Percentiles rank a stretch among this genome's conserved stretches.
Conservation (phyloP, 1,140 invertebrate genomes). For the Achroia grisella region DNA sequence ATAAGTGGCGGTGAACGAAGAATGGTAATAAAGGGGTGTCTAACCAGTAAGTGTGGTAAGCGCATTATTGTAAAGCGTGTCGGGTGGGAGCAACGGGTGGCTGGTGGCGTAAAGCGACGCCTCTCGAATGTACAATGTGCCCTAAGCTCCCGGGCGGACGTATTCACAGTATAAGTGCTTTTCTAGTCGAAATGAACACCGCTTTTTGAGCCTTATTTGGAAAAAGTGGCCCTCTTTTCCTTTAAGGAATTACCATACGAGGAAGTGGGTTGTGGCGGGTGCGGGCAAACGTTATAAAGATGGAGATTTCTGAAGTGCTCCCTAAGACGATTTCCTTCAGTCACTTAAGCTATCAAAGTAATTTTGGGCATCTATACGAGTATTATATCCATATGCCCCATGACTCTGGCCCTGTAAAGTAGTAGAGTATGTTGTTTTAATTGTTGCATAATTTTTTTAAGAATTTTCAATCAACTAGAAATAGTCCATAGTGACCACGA, state of each 20-base stretch:
- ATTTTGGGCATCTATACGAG: constrained; percentile 8
- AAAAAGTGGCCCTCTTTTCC: constrained; percentile 26
- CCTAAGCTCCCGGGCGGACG: constrained; percentile 37
- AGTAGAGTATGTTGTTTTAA: too few relatives aligned
- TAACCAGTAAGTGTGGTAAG: constrained; percentile 53
- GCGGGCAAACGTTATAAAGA: constrained; percentile 20
- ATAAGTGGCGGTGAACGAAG: constrained; percentile 41
- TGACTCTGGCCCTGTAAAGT: too few relatives aligned
- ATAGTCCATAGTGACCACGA: too few relatives aligned
- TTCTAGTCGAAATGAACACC: constrained; percentile 46
- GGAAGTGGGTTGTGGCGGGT: constrained; percentile 13
- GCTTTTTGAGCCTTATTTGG: constrained; percentile 45
- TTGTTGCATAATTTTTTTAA: too few relatives aligned
- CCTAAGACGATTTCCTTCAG: constrained; percentile 17
- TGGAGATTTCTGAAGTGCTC: constrained; percentile 17
- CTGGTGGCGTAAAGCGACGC: constrained; percentile 31
- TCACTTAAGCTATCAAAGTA: constrained; percentile 15
- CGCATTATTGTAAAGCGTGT: constrained; percentile 57
- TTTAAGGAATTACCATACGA: constrained; percentile 30
- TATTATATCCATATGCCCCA: background rate
- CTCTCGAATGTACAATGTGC: constrained; percentile 55
- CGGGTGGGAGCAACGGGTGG: constrained; percentile 18
- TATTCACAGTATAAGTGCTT: constrained; percentile 52
- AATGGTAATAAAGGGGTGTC: constrained; percentile 56
- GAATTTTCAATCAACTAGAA: too few relatives aligned